Conservation (phyloP, 2,888 invertebrate species). For the Cheiracanthium punctorium region DNA sequence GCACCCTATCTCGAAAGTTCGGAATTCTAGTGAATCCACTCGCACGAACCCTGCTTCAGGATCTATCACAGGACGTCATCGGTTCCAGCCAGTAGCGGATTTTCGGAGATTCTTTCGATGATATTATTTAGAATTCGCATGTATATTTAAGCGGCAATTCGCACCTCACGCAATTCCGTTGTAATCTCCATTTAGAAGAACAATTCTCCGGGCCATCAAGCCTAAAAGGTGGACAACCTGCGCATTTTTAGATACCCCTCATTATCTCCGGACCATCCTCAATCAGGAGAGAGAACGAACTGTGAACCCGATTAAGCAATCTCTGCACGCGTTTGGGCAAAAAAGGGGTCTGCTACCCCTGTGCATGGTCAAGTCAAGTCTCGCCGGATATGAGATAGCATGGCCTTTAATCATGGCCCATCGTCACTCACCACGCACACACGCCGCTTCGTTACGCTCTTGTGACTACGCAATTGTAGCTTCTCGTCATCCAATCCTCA, state of each 20-base stretch:
- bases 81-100: too few species aligned
- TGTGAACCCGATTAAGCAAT: conserved; percentile 46
- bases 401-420: conserved; percentile 51
- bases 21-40: too few species aligned
- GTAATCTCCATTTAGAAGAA: not conserved
- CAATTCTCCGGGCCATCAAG: not conserved
- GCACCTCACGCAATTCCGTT: not conserved
- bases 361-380: conserved; percentile 18
- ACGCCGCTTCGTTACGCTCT: conserved; percentile 58
- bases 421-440: conserved; percentile 42
- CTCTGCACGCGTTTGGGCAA: conserved; percentile 48
- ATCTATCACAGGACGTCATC: too few species aligned
- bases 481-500: not conserved
- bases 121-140: too few species aligned
- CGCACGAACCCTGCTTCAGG: too few species aligned
- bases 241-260: not conserved
- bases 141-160: too few species aligned
- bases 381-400: conserved; percentile 50
- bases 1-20: too few species aligned
- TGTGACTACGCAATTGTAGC: conserved; percentile 48
- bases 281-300: not conserved
- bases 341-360: conserved; percentile 47
- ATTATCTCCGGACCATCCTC: not conserved
- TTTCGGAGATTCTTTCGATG: too few species aligned
- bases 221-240: not conserved